Conservation (phyloP, 2,113 vertebrate genomes). For the Oncorhynchus gorbuscha region DNA sequence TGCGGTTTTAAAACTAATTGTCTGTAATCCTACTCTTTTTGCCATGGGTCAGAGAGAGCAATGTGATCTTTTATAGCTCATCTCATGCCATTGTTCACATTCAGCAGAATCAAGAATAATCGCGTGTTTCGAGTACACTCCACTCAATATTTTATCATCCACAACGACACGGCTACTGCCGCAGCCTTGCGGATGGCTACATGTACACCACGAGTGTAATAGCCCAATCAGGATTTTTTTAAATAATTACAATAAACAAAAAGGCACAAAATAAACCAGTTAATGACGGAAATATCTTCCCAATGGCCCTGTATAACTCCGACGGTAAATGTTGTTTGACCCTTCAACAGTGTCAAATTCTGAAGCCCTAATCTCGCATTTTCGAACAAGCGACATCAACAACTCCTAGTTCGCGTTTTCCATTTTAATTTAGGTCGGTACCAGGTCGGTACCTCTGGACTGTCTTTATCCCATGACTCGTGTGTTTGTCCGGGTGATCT, state of each 20-base stretch:
- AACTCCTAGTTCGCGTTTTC: constrained; percentile 63
- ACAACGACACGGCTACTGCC: constrained; percentile 39
- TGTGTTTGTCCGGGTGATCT: constrained; percentile 95
- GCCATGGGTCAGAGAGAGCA: no score
- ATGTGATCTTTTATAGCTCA: no score
- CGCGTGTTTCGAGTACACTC: constrained; percentile 29
- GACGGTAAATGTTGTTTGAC: no score
- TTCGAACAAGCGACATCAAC: constrained; percentile 20
- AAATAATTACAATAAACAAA: constrained; percentile 18
- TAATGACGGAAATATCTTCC: no score
- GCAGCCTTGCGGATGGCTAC: constrained; percentile 62
- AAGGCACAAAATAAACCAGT: neutral
- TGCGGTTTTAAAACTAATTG: no score
- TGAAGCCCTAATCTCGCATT: neutral
- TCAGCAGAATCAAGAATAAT: no score
- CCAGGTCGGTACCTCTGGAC: constrained; percentile 72
- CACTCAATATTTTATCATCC: constrained; percentile 67
- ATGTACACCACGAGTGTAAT: constrained; percentile 40
- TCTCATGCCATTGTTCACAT: no score
- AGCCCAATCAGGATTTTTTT: neutral
- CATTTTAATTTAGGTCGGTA: constrained; percentile 71
- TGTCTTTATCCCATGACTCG: constrained; percentile 91
- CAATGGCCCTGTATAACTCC: no score
- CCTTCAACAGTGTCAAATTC: neutral
- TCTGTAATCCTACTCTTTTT: no score